These are phyloP conservation scores for Dinomys branickii DNA, from an alignment of 2,113 vertebrate species.

Conservation along the genomic window DNA sequence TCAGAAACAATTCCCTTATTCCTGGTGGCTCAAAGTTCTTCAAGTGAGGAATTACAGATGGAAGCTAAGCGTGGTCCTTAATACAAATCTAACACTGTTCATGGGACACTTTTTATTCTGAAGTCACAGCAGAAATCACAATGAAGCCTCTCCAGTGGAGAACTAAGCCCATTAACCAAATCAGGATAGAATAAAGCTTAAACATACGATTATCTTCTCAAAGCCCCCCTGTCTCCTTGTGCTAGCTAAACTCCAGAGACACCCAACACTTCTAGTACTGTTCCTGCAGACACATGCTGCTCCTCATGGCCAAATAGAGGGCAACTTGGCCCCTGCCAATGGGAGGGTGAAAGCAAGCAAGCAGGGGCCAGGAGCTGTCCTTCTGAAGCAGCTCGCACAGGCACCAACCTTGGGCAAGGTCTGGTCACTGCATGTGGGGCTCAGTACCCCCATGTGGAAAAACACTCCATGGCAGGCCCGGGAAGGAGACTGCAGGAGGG, in stretches of 20 bases:
- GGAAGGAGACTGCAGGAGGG: neutral
- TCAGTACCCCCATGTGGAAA: constrained; percentile 21
- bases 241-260: neutral
- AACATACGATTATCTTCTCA: neutral
- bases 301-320: neutral
- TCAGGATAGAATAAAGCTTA: neutral
- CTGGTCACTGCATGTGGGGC: neutral
- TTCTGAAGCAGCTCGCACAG: neutral
- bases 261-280: neutral
- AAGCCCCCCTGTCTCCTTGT: neutral
- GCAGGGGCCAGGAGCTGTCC: neutral
- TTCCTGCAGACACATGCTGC: neutral
- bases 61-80: neutral
- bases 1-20: neutral
- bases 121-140: neutral
- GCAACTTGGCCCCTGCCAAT: neutral
- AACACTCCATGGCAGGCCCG: neutral
- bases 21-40: neutral
- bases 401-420: neutral
- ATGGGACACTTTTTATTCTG: neutral
- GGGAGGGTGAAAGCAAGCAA: neutral
- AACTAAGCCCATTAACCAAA: neutral
- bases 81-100: neutral
- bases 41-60: neutral
- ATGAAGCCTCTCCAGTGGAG: neutral